Percentiles rank a stretch among this genome's conserved stretches.
phyloP scores from a whole-genome alignment of 2,113 vertebrate species.

The Dasypus novemcinctus region DNA sequence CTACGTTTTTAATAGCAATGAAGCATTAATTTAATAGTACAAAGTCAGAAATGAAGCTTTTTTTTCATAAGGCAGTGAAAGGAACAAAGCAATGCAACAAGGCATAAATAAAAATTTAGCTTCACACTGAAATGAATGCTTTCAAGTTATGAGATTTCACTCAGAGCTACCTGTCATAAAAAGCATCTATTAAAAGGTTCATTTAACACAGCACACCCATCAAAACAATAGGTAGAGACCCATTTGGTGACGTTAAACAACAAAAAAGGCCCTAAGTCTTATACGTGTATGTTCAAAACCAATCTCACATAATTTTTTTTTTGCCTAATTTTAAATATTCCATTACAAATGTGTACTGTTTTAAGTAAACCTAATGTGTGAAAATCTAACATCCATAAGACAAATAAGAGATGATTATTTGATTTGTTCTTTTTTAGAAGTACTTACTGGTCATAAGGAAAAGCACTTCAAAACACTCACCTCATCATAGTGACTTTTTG shows the following conservation, averaged over 20 bases:
- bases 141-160: constrained; percentile 2
- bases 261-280: not conserved
- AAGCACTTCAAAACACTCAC: constrained; percentile 79
- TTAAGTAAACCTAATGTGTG: not conserved
- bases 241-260: not conserved
- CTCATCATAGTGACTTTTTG: constrained; percentile 99
- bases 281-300: not conserved
- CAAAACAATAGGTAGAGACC: constrained; percentile 14
- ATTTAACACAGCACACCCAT: not conserved
- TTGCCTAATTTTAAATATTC: constrained; percentile 9
- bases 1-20: not conserved
- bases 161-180: not conserved
- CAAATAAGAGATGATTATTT: not conserved
- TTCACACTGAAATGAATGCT: not conserved
- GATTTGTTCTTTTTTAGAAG: not conserved
- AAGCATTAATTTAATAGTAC: constrained; percentile 8
- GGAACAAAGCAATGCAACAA: not conserved
- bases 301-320: not conserved
- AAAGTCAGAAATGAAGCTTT: not conserved
- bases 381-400: constrained; percentile 35
- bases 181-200: not conserved
- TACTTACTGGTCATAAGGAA: not conserved
- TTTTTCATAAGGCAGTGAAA: not conserved
- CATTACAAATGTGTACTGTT: not conserved
- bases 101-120: constrained; percentile 9